A percentile compares a stretch with the other conserved stretches of the same genome.
Conservation (phyloP, 2,888 invertebrate genomes). For the Mythimna loreyi region DNA sequence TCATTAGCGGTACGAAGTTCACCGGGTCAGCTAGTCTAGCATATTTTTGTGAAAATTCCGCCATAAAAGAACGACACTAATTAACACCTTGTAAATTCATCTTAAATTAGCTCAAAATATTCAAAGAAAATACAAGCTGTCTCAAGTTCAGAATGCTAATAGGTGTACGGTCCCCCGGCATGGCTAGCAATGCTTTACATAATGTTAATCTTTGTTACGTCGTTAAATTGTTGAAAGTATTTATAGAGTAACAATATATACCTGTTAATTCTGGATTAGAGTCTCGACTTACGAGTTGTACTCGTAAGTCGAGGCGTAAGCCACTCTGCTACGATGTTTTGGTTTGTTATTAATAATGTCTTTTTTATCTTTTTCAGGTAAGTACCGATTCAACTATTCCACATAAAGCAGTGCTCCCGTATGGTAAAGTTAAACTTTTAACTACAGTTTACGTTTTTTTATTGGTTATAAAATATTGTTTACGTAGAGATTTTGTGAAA, state of each 20-base stretch:
- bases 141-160: slow-evolving; percentile 61
- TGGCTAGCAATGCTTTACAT: slow-evolving; percentile 43
- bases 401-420: background rate
- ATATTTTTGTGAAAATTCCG: slow-evolving; percentile 9
- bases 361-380: slow-evolving; percentile 45
- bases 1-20: no score
- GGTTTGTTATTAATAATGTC: slow-evolving; percentile 11
- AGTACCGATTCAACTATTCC: slow-evolving; percentile 28
- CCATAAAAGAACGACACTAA: slow-evolving; percentile 28
- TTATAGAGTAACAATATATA: background rate
- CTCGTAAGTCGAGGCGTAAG: no score
- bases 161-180: slow-evolving; percentile 29
- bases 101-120: slow-evolving; percentile 47
- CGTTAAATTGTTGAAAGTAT: slow-evolving; percentile 5
- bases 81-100: slow-evolving; percentile 47
- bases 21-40: no score
- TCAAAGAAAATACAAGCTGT: slow-evolving; percentile 53
- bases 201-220: slow-evolving; percentile 34
- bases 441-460: background rate
- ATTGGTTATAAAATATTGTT: background rate
- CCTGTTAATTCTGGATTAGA: no score
- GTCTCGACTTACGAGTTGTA: no score
- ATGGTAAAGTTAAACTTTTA: slow-evolving; percentile 33
- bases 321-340: no score
- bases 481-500: no score